Evolutionary conservation across 2,888 invertebrate genomes (phyloP).

Genomic region (Aplocera efformata): DNA sequence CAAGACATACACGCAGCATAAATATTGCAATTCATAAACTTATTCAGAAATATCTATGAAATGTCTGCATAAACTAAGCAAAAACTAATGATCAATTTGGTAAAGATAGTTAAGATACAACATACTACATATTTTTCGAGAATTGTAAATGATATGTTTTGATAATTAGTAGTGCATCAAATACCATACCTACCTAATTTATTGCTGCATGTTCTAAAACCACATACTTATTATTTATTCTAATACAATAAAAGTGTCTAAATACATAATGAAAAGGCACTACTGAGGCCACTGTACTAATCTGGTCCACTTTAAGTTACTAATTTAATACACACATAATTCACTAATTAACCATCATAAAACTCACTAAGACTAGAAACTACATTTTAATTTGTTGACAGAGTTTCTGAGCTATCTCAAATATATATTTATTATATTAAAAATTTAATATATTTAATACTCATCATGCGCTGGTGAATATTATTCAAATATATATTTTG

Average conservation of each 20-base stretch:
- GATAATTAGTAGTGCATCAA: slow-evolving; percentile 31
- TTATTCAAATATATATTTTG: too few relatives aligned
- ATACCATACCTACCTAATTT: slow-evolving; percentile 38
- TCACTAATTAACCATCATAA: slow-evolving; percentile 10
- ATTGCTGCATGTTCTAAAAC: slow-evolving; percentile 46
- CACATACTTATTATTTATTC: slow-evolving; percentile 16
- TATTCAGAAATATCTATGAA: too few relatives aligned
- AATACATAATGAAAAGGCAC: slow-evolving; percentile 67
- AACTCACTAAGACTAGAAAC: slow-evolving; percentile 10
- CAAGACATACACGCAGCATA: too few relatives aligned
- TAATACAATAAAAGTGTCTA: slow-evolving; percentile 32
- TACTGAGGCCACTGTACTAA: slow-evolving; percentile 74
- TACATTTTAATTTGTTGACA: slow-evolving; percentile 20
- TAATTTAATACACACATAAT: slow-evolving; percentile 23
- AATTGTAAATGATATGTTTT: slow-evolving; percentile 31
- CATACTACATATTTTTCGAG: slow-evolving; percentile 29
- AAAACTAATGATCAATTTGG: too few relatives aligned
- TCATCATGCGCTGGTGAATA: too few relatives aligned
- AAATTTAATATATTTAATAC: background rate
- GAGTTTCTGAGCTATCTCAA: slow-evolving; percentile 11
- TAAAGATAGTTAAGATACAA: too few relatives aligned
- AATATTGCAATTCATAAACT: too few relatives aligned
- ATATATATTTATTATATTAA: background rate
- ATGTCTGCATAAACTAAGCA: too few relatives aligned
- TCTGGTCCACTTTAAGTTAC: slow-evolving; percentile 64